phyloP scores from a whole-genome alignment of 2,888 invertebrate species.

The Perizoma flavofasciatum region DNA sequence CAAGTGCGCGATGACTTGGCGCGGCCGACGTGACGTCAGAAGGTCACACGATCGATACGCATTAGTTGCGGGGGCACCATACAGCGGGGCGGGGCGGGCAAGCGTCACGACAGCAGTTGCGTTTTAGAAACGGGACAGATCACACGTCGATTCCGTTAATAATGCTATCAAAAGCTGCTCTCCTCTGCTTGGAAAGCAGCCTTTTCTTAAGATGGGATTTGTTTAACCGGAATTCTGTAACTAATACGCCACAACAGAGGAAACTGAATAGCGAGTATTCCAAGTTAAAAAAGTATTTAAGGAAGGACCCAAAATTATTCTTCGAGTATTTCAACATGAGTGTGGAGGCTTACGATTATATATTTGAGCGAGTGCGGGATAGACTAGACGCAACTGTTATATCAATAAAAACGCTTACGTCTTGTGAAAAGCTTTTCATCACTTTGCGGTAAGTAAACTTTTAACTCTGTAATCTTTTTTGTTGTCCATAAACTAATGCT shows the following conservation, averaged over 20 bases:
- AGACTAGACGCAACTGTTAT: conserved; percentile 16
- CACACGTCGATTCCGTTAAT: conserved; percentile 1
- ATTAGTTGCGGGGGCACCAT: too few relatives aligned
- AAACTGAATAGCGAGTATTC: conserved; percentile 21
- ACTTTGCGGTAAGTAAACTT: conserved; percentile 30
- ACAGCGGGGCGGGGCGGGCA: too few relatives aligned
- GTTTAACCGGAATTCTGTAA: conserved; percentile 16
- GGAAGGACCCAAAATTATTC: conserved; percentile 21
- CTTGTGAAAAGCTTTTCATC: conserved; percentile 33
- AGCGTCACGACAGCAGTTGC: too few relatives aligned
- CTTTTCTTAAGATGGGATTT: conserved; percentile 27
- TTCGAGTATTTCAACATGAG: conserved; percentile 28
- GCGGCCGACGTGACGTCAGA: too few relatives aligned
- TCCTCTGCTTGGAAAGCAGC: conserved; percentile 32
- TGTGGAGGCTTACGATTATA: conserved; percentile 32
- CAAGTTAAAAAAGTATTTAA: conserved; percentile 12
- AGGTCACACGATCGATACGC: too few relatives aligned
- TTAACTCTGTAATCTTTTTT: not conserved
- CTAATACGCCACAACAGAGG: conserved; percentile 14
- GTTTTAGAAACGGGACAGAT: too few relatives aligned
- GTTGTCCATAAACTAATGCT: not conserved
- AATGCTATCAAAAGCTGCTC: conserved; percentile 33
- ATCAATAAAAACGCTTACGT: conserved; percentile 17
- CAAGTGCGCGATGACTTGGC: too few relatives aligned
- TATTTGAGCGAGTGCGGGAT: conserved; percentile 26